These are phyloP conservation scores for Taenaris catops DNA, from an alignment of 2,888 invertebrate species.

Conservation along the genomic window DNA sequence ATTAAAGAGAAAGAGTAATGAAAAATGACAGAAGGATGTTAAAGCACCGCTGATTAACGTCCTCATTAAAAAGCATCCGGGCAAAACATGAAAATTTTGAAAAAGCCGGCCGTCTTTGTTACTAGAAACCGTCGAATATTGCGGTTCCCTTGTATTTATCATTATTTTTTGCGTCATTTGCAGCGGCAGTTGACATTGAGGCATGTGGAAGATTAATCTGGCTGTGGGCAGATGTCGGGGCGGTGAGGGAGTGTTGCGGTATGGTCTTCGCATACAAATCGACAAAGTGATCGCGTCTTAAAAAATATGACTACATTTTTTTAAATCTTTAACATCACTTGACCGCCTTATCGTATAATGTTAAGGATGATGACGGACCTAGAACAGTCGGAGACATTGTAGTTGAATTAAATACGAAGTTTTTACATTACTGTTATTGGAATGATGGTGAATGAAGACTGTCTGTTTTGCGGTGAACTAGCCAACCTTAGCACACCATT, in stretches of 20 bases:
- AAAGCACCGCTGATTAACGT: slow-evolving; percentile 13
- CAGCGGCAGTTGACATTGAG: slow-evolving; percentile 62
- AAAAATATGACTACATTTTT: no score
- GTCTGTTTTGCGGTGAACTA: no score
- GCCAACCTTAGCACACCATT: no score
- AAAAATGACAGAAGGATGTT: no score
- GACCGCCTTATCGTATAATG: no score
- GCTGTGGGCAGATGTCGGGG: slow-evolving; percentile 28
- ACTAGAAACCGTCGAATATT: slow-evolving; percentile 9
- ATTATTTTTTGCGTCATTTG: slow-evolving; percentile 62
- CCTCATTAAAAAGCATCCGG: slow-evolving; percentile 16
- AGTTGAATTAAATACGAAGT: no score
- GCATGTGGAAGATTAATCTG: slow-evolving; percentile 65
- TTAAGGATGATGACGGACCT: no score
- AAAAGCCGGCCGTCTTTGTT: slow-evolving; percentile 12
- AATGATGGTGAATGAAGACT: no score
- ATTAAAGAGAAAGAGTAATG: no score
- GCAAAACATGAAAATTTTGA: slow-evolving; percentile 2
- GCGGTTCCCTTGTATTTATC: slow-evolving; percentile 39
- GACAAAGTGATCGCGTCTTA: slow-evolving; percentile 26
- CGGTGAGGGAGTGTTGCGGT: slow-evolving; percentile 19
- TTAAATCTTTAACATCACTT: no score
- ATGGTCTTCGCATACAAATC: slow-evolving; percentile 14
- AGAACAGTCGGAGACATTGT: no score
- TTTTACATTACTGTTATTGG: no score